Conservation (phyloP, 2,113 vertebrate species). For the Corythaeola cristata region DNA sequence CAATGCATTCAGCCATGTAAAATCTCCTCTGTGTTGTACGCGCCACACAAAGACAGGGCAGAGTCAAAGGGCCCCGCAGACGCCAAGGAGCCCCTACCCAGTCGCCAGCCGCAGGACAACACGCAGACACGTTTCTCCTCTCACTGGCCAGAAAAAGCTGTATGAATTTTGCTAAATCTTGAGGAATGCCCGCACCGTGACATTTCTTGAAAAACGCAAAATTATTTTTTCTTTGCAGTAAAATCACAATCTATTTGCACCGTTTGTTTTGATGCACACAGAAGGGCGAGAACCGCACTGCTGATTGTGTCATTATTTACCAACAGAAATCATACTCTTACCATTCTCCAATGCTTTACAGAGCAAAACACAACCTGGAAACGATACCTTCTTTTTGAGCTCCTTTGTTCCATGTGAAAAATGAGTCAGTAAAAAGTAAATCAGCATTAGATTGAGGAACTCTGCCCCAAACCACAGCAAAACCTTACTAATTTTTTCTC, state of each 20-base stretch:
- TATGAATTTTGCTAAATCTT: neutral
- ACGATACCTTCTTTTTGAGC: neutral
- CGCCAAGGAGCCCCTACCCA: fast-evolving
- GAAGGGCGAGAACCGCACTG: neutral
- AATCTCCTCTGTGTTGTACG: neutral
- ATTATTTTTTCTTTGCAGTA: neutral
- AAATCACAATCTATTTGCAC: neutral
- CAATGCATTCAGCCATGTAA: neutral
- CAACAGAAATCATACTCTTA: neutral
- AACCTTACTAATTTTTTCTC: neutral
- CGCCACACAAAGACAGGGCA: neutral
- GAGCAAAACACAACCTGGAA: neutral
- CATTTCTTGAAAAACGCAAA: neutral
- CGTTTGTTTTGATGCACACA: neutral
- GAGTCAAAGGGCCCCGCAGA: neutral
- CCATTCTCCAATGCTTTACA: neutral
- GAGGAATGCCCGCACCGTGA: fast-evolving
- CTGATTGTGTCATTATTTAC: neutral
- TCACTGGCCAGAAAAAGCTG: neutral
- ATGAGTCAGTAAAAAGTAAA: neutral
- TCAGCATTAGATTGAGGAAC: neutral
- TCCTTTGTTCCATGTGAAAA: neutral
- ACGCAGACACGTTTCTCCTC: neutral
- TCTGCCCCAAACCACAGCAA: neutral
- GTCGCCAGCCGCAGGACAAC: neutral